Evolutionary conservation across 2,888 invertebrate species (phyloP), one percentile per base, ranked within the genome.

Genomic region (Caenorhabditis sp.): DNA sequence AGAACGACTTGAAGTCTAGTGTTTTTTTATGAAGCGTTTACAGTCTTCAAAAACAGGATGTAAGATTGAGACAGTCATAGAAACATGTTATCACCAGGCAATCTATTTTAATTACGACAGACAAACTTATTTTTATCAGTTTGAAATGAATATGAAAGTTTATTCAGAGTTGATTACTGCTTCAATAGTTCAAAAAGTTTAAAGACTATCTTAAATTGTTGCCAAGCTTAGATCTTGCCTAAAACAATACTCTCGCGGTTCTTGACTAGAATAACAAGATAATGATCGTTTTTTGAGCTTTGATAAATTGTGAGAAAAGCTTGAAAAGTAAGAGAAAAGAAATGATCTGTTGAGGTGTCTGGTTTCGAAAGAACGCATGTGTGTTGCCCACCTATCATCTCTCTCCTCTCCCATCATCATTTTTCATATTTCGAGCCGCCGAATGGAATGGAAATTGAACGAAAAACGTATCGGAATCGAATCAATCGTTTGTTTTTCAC

Each of bases 271-370:
- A 51, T 73, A 51, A 35, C 49, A 61, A 51, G 61, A 51, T 26
- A 61, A 38, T 51, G 75, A 59, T 58, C 64, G 75, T 75, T 75
- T 75, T 75, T 75, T 75, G 66, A 75, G 66, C 66, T 68, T 44
- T 47, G 44, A 44, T 54, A 58, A 49, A 56, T 41, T 4, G n/a
- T 5, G 41, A 47, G 47, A 75, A 47, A 68, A 8, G 12, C 8
- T 41, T 35, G 38, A 35, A 31, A 28, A n/a, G n/a, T n/a, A n/a
- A 49, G 28, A 26, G 26, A 47, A 63, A 54, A 73, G 51, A n/a
- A n/a, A 66, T 66, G 28, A 26, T 66, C 31, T 49, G 49, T 7
- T 14, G 19, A 28, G 59, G 76, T 76, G 68, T 76, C 76, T 76
- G 76, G 76, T 76, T 76, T 69, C 76, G 66, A 76, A 28, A 76